A percentile compares a stretch with the other conserved stretches of the same genome.
phyloP scores from a whole-genome alignment of 2,797 vertebrate species.

The Distichodus sexfasciatus region DNA sequence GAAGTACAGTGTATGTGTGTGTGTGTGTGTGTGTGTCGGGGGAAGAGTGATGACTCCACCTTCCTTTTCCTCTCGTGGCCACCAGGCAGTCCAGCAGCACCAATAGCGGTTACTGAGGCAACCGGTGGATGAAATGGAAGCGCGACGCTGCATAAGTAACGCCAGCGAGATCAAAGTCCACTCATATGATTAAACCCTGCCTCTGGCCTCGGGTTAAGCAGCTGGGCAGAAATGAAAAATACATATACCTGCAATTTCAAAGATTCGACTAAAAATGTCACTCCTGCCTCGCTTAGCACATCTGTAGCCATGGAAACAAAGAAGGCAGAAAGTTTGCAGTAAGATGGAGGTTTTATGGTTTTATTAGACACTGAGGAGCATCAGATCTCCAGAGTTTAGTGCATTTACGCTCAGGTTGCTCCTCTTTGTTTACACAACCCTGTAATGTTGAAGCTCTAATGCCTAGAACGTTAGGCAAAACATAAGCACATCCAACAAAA shows the following conservation, averaged over 20 bases:
- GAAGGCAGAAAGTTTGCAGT: conserved; percentile 35
- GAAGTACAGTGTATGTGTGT: no score
- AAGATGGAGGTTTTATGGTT: conserved; percentile 38
- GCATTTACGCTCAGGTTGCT: no score
- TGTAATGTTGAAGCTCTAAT: no score
- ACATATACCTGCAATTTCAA: conserved; percentile 35
- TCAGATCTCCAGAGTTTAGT: not conserved
- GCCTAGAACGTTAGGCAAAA: no score
- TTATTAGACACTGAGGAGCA: conserved; percentile 7
- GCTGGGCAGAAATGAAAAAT: conserved; percentile 35
- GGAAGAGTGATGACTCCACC: not conserved
- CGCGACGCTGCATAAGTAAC: conserved; percentile 27
- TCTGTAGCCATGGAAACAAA: conserved; percentile 55
- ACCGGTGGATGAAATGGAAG: conserved; percentile 40
- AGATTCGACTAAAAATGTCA: not conserved
- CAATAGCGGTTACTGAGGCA: conserved; percentile 47
- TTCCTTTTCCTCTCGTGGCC: conserved; percentile 23
- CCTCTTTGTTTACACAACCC: no score
- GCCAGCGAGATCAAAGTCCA: conserved; percentile 33
- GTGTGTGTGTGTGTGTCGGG: no score
- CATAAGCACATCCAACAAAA: no score
- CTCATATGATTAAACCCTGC: conserved; percentile 32
- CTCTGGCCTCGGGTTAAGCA: conserved; percentile 20
- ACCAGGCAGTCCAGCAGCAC: conserved; percentile 38
- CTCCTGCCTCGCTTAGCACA: conserved; percentile 15